Conservation (phyloP, 2,888 invertebrate genomes). For the Abrostola tripartita region DNA sequence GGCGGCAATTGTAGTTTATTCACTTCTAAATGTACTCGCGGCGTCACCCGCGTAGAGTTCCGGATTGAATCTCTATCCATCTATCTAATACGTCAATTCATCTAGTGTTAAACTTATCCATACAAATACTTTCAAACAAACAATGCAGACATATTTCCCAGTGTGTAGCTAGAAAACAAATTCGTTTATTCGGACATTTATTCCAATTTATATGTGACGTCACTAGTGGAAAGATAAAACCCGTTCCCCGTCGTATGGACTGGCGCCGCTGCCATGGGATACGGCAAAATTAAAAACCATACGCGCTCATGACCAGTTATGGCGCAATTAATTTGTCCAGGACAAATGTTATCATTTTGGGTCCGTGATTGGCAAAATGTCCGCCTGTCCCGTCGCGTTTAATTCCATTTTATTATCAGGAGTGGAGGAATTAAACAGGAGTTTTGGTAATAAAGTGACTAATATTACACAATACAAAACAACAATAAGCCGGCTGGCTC, state of each 20-base stretch:
- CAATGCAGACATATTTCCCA: too few species aligned
- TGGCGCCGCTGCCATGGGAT: conserved; percentile 44
- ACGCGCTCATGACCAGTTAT: conserved; percentile 41
- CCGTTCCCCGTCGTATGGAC: conserved; percentile 37
- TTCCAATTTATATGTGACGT: conserved; percentile 17
- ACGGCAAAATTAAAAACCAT: conserved; percentile 51
- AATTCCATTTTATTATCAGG: conserved; percentile 47
- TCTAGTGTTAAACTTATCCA: too few species aligned
- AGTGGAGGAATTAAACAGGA: conserved; percentile 30
- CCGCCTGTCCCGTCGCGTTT: conserved; percentile 14
- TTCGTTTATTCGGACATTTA: neutral
- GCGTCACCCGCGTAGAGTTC: neutral
- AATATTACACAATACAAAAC: conserved; percentile 29
- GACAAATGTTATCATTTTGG: conserved; percentile 40
- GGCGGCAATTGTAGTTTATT: conserved; percentile 7
- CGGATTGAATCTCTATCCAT: neutral
- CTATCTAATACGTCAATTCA: too few species aligned
- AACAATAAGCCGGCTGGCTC: conserved; percentile 16
- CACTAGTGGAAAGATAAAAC: conserved; percentile 50
- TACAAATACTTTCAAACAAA: too few species aligned
- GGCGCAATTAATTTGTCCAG: conserved; percentile 50
- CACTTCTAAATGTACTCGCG: neutral
- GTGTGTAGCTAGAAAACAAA: neutral
- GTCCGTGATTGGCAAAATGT: conserved; percentile 49
- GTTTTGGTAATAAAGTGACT: conserved; percentile 20